phyloP scores from a whole-genome alignment of 2,888 invertebrate species.

The Ochropleura leucogaster region DNA sequence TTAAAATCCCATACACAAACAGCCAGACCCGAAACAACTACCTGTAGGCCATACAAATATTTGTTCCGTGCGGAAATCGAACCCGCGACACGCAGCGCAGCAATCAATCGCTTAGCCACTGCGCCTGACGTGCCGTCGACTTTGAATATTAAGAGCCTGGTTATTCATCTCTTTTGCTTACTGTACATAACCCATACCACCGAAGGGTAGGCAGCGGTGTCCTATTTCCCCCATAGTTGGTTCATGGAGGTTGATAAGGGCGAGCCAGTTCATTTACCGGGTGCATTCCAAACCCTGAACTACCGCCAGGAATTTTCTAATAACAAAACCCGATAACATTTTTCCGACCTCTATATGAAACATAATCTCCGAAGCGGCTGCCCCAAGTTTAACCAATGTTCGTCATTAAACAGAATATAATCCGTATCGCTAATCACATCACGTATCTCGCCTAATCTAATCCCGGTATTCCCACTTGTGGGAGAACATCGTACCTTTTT shows the following conservation, averaged over 20 bases:
- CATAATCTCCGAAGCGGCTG: not conserved
- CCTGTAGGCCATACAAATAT: no score
- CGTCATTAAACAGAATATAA: slow-evolving; percentile 45
- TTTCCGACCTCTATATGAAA: slow-evolving; percentile 8
- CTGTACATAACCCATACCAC: slow-evolving; percentile 29
- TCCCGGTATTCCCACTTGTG: slow-evolving; percentile 60
- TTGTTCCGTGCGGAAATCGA: no score
- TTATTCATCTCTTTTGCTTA: no score
- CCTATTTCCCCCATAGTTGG: slow-evolving; percentile 6
- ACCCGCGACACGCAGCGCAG: no score
- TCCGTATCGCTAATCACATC: slow-evolving; percentile 63
- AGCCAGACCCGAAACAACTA: no score
- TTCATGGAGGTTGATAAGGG: slow-evolving; percentile 44
- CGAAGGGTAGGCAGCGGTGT: slow-evolving; percentile 8
- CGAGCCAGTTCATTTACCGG: slow-evolving; percentile 24
- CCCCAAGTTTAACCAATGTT: slow-evolving; percentile 17
- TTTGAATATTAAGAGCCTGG: no score
- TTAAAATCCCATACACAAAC: no score
- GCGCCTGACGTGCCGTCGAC: no score
- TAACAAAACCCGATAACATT: slow-evolving; percentile 28
- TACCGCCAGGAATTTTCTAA: slow-evolving; percentile 31
- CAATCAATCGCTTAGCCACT: no score
- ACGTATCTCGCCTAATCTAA: slow-evolving; percentile 66
- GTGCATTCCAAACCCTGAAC: slow-evolving; percentile 36
- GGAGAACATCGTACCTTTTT: slow-evolving; percentile 63